Conservation (phyloP, 2,888 invertebrate genomes). For the Platycheirus albimanus region DNA sequence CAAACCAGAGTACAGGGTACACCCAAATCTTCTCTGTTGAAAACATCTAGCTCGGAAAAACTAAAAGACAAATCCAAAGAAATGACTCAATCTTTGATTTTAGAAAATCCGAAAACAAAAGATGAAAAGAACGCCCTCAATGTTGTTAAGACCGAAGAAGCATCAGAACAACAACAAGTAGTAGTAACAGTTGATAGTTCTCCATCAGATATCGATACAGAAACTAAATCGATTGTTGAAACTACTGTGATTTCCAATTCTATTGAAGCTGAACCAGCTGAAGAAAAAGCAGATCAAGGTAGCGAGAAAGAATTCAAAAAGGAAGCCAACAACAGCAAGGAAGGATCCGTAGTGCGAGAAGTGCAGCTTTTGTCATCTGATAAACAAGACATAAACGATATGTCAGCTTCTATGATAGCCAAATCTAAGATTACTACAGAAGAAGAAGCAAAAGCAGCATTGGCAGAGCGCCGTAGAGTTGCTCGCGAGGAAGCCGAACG, state of each 20-base stretch:
- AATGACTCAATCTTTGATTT: constrained; percentile 64
- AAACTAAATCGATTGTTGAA: constrained; percentile 55
- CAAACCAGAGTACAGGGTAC: constrained; percentile 77
- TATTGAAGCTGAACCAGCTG: constrained; percentile 75
- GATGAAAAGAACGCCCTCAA: constrained; percentile 82
- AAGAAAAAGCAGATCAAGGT: constrained; percentile 80
- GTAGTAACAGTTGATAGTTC: constrained; percentile 38
- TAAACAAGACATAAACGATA: constrained; percentile 77
- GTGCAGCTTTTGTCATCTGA: constrained; percentile 77
- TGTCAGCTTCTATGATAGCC: constrained; percentile 86
- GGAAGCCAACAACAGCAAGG: constrained; percentile 80
- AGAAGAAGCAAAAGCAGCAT: constrained; percentile 96
- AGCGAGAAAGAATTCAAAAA: constrained; percentile 78
- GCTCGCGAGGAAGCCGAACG: constrained; percentile 96
- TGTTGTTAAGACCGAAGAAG: constrained; percentile 79
- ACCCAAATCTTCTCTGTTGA: constrained; percentile 76
- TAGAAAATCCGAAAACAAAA: constrained; percentile 80
- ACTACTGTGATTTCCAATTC: constrained; percentile 58
- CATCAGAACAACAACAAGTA: constrained; percentile 54
- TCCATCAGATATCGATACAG: constrained; percentile 59
- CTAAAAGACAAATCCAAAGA: constrained; percentile 76
- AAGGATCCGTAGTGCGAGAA: constrained; percentile 79
- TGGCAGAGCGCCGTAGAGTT: constrained; percentile 93
- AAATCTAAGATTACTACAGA: constrained; percentile 91
- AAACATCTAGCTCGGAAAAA: constrained; percentile 77